Evolutionary conservation across 2,797 vertebrate species (phyloP).

Genomic region (Selene dorsalis): DNA sequence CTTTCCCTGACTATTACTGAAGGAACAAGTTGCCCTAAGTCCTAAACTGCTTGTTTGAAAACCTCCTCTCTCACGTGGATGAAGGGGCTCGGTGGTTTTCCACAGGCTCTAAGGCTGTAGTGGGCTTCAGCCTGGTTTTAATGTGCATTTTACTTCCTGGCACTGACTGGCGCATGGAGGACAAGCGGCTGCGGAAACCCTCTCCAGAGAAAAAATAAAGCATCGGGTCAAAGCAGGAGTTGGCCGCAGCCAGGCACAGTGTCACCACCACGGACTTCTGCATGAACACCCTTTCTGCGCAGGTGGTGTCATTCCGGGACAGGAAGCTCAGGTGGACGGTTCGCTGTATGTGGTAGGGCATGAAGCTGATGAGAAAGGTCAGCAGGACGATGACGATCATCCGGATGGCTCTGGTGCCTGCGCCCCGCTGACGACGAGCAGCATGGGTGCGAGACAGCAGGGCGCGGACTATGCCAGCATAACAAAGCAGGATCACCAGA

Average conservation of each 20-base stretch:
- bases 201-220: conserved; percentile 97
- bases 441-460: conserved; percentile 82
- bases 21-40: neutral
- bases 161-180: conserved; percentile 83
- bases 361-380: conserved; percentile 92
- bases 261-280: conserved; percentile 95
- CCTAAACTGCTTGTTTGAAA: neutral
- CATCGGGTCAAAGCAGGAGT: conserved; percentile 95
- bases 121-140: neutral
- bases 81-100: conserved; percentile 20
- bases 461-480: conserved; percentile 88
- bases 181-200: conserved; percentile 89
- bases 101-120: neutral
- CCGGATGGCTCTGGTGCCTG: conserved; percentile 86
- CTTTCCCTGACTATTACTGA: neutral
- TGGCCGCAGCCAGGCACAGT: conserved; percentile 90
- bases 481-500: conserved; percentile 89
- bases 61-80: neutral
- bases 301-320: conserved; percentile 58
- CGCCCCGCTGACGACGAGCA: conserved; percentile 79
- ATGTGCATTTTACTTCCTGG: neutral
- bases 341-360: conserved; percentile 94
- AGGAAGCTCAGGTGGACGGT: conserved; percentile 88
- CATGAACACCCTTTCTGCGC: conserved; percentile 81
- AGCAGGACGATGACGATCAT: conserved; percentile 93